Base-by-base conservation (phyloP, 2,113 vertebrate genomes). In the Crocuta crocuta region DNA sequence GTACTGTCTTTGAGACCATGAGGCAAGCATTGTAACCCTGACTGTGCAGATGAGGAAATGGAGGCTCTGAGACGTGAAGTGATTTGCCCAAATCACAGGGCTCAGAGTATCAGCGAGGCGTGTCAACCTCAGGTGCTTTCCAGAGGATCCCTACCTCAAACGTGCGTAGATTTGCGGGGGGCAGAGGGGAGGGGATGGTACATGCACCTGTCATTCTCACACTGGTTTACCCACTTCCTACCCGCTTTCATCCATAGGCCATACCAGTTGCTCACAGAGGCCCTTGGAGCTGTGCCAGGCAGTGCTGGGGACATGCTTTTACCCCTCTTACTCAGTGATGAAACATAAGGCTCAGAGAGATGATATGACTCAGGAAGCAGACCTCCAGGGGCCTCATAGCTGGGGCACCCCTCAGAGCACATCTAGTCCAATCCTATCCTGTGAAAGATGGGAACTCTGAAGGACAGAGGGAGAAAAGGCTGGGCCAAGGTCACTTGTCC, bases 61-160 rank as follows among this genome's bases (percentile, higher is more conserved):
- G 81, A 83, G 43, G 50, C 33, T 85, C 78, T 21, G n/a, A 84
- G 48, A 85, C 70, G n/a, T 93, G 45, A 95, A 73, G 55, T 89
- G 31, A 97, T 35, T 94, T 89, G 16, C 70, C 35, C 50, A 83
- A 80, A 43, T 88, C 39, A 80, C 17, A 7, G 45, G 68, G 65
- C 65, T 96, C 55, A 91, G 73, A 39, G 17, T 12, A 21, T 11
- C 48, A 85, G 55, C 45, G 28, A 90, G 50, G 58, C 28, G 50
- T 81, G n/a, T 82, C 11, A 5, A 89, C 82, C 33, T 35, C 19
- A 86, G 58, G 35, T 93, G 7, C 35, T n/a, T 85, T n/a, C 21
- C 28, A 93, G 50, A 85, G 8, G 21, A 80, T 68, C 50, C 45
- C 50, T 31, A 7, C 71, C 74, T 91, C 82, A 93, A 61, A 82